Evolutionary conservation across 2,888 invertebrate genomes (phyloP).

Genomic region (Sesia apiformis): DNA sequence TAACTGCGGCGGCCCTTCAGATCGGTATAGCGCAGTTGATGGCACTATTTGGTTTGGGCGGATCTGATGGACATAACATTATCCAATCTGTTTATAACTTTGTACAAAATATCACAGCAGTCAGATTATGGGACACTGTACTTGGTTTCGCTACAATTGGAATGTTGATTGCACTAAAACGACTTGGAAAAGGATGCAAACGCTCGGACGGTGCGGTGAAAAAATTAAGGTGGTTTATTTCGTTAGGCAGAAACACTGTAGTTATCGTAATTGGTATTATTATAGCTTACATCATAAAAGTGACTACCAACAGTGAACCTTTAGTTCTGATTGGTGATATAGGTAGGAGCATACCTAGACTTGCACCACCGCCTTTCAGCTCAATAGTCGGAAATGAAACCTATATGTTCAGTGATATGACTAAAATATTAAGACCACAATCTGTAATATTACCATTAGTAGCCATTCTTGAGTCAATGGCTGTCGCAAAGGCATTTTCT

Average conservation of each 20-base stretch:
- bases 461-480: conserved; percentile 81
- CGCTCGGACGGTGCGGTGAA: conserved; percentile 56
- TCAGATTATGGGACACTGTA: conserved; percentile 77
- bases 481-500: conserved; percentile 85
- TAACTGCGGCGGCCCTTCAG: conserved; percentile 87
- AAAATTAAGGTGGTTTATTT: conserved; percentile 76
- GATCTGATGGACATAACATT: conserved; percentile 77
- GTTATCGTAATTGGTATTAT: conserved; percentile 84
- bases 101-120: conserved; percentile 73
- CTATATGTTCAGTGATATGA: conserved; percentile 77
- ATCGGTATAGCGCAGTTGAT: conserved; percentile 89
- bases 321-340: conserved; percentile 80
- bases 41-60: conserved; percentile 78
- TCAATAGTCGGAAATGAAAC: conserved; percentile 74
- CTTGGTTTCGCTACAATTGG: conserved; percentile 79
- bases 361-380: conserved; percentile 79
- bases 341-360: conserved; percentile 80
- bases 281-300: conserved; percentile 68
- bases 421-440: conserved; percentile 74
- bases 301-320: conserved; percentile 53
- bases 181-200: conserved; percentile 71
- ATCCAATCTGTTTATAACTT: conserved; percentile 77
- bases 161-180: conserved; percentile 76
- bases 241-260: conserved; percentile 85
- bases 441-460: conserved; percentile 79